Evolutionary conservation across 2,888 invertebrate genomes (phyloP), one percentile per base, ranked within the genome.

Genomic region (Neelides folsomi): DNA sequence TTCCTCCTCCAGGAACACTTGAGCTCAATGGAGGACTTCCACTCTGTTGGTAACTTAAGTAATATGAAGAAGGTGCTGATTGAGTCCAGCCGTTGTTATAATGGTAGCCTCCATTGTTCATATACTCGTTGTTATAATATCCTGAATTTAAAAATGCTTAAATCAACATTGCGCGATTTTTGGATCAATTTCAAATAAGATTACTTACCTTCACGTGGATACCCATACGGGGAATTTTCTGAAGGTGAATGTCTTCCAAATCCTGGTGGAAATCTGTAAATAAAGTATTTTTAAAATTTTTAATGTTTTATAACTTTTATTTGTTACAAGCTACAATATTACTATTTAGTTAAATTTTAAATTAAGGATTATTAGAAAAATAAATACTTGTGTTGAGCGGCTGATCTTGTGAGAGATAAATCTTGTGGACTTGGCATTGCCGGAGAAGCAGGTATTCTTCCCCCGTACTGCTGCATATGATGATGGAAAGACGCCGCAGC

Each of bases 371-470:
- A 5, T 27, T 27, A 27, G 7, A 27, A 3, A 7, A 38, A 19
- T 13, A 13, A 49, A 54, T 55, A 57, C 57, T 54, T 57, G 51
- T 57, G 27, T 7, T 27, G 54, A 19, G 57, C 50, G 38, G 9
- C 54, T 46, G 44, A 34, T 15, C 47, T 47, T 16, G 52, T 51
- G 38, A 56, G 39, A 49, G 54, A 54, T 39, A 58, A 38, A 47
- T 58, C 58, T 37, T 58, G 58, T 39, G 58, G 56, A 53, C 54
- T 56, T 38, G 56, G 54, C 52, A 54, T 56, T 10, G 56, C 53
- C 38, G 58, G 56, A 36, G 54, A 53, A 19, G 54, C 56, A 20
- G 54, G 51, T 19, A 52, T 47, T 15, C 52, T 19, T 47, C 57
- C 54, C 27, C 49, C 54, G 35, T 51, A 48, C 38, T 54, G 52